Conservation (phyloP, 2,797 vertebrate species). For the Threskiornis aethiopicus region DNA sequence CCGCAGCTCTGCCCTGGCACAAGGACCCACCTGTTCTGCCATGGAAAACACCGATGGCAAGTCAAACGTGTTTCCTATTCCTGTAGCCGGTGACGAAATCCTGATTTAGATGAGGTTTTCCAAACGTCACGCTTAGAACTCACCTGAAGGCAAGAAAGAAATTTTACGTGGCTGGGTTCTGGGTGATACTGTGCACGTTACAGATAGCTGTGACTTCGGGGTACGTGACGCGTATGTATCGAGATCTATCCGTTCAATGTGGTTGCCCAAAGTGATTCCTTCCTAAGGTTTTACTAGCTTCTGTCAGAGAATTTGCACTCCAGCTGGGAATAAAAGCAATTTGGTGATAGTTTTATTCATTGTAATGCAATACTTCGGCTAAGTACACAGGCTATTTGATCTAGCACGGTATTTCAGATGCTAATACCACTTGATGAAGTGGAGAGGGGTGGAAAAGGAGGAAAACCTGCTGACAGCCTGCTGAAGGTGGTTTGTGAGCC, state of each 20-base stretch:
- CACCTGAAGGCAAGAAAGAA: background rate
- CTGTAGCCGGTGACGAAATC: background rate
- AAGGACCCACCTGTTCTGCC: background rate
- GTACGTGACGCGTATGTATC: fast-evolving
- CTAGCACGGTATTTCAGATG: background rate
- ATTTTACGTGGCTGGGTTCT: fast-evolving
- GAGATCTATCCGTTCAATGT: background rate
- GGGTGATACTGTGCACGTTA: fast-evolving
- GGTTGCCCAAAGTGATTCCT: background rate
- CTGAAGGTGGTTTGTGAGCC: background rate
- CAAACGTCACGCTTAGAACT: fast-evolving
- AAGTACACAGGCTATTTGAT: background rate
- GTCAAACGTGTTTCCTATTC: background rate
- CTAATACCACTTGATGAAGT: background rate
- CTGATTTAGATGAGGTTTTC: background rate
- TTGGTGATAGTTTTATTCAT: background rate
- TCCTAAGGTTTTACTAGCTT: background rate
- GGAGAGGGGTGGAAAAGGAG: background rate
- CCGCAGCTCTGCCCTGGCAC: fast-evolving
- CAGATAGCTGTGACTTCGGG: background rate
- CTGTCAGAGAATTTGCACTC: background rate
- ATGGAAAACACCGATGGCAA: background rate
- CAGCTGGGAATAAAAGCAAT: background rate
- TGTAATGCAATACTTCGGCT: background rate
- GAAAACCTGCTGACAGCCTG: background rate